Base-by-base conservation (phyloP, 2,888 invertebrate species). In the Ectemnius cavifrons region DNA sequence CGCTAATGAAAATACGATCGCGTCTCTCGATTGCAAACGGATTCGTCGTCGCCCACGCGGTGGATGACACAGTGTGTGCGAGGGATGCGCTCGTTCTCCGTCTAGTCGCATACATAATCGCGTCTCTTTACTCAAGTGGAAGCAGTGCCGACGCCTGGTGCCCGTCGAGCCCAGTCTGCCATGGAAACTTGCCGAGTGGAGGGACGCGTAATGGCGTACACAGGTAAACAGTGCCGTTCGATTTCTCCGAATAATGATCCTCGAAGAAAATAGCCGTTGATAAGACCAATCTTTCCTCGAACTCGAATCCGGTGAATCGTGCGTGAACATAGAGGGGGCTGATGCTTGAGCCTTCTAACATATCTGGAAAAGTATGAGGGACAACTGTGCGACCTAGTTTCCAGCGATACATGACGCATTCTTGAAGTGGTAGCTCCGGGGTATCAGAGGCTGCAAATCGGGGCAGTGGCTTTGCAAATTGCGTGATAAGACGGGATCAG, bases 181-280 rank as follows among this genome's bases (percentile, higher is more conserved):
- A 69, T 74, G 71, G 75, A 63, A 28, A 67, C 63, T 27, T 57
- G 27, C 20, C 63, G 63, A 56, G 63, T 49, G 45, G 46, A 59
- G 46, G 71, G 71, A 77, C 71, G 74, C 68, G 66, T 60, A 75
- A 81, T 81, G 81, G 79, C 81, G 81, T 59, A 62, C 63, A 62
- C 69, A 79, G 81, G 81, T 81, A 81, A 81, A 80, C 68, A 71
- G 63, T 58, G 20, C n/a, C 20, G 13, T 20, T 18, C 5, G 20
- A 58, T 20, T 58, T 27, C 13, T 23, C 11, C 14, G 20, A 58
- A 58, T 6, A 16, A 20, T 20, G 8, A 52, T 52, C n/a, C 52
- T 37, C 37, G 23, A 23, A 23, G 23, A 3, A 23, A 23, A 23
- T 23, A 23, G 23, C 23, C 37, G 8, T 37, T 37, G 37, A 37